Conservation (phyloP, 2,113 vertebrate species). For the Chlorodrepanis virens region DNA sequence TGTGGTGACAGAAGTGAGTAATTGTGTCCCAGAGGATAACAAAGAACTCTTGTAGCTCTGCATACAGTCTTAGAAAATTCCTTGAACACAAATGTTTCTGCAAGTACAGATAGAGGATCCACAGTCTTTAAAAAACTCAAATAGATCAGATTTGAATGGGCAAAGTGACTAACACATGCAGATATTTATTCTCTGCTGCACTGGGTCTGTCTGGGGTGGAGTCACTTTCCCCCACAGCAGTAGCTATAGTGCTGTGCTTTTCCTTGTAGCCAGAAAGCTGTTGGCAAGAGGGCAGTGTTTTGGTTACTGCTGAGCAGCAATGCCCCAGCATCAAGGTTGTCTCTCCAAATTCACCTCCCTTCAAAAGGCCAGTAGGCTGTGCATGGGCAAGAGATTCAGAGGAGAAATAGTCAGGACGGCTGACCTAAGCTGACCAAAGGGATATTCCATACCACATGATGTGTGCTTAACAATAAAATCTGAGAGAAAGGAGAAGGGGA, state of each 20-base stretch:
- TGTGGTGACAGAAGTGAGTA: not conserved
- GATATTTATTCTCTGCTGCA: not conserved
- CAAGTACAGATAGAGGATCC: not conserved
- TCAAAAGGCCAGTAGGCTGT: not conserved
- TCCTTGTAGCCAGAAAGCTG: not conserved
- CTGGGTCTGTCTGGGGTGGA: not conserved
- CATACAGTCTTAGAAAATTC: not conserved
- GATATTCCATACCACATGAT: not conserved
- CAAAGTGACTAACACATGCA: not conserved
- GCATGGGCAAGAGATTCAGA: not conserved
- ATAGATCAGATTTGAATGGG: not conserved
- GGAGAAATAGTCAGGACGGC: not conserved
- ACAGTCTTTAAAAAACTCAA: not conserved
- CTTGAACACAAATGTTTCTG: not conserved
- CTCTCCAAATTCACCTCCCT: not conserved
- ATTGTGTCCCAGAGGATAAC: not conserved
- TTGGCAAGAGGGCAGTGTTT: not conserved
- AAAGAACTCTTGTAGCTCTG: not conserved
- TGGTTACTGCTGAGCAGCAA: not conserved
- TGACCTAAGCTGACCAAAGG: not conserved
- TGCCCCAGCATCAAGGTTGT: not conserved
- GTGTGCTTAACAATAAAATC: not conserved
- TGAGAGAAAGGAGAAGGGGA: not conserved
- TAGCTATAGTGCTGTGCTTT: not conserved
- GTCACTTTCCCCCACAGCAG: not conserved